Evolutionary conservation across 1,140 invertebrate genomes (phyloP).

Genomic region (Caenorhabditis elegans): DNA sequence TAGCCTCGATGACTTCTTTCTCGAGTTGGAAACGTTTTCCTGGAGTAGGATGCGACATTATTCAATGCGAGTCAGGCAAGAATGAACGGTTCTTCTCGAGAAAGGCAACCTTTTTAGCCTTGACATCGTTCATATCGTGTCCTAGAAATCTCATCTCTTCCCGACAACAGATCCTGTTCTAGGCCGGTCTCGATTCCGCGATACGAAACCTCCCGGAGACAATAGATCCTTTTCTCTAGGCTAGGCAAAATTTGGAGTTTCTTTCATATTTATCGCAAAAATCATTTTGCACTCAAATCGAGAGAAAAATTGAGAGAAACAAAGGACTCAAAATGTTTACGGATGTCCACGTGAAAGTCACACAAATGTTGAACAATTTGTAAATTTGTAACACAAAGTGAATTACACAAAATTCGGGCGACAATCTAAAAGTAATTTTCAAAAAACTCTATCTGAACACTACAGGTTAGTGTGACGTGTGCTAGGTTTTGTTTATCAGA

Average conservation of each 20-base stretch:
- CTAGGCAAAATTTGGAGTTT: not conserved
- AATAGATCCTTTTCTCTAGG: not conserved
- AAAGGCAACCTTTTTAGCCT: constrained; percentile 8
- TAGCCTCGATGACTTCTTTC: constrained; percentile 58
- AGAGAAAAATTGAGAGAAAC: not conserved
- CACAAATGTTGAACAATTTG: not conserved
- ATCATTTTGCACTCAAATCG: not conserved
- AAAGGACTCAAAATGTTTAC: not conserved
- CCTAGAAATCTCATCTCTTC: constrained; percentile 26
- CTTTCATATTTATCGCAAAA: not conserved
- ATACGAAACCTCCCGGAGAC: not conserved
- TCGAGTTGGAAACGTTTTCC: constrained; percentile 55
- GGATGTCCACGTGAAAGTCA: not conserved
- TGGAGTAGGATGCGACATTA: constrained; percentile 48
- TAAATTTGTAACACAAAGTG: no score
- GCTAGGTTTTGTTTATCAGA: no score
- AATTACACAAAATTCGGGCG: no score
- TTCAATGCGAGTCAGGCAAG: not conserved
- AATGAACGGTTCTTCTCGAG: not conserved
- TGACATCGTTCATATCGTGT: constrained; percentile 12
- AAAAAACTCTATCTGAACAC: no score
- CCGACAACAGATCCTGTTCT: constrained; percentile 8
- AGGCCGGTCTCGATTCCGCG: not conserved
- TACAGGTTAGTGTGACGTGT: no score
- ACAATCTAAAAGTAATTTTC: no score